These are phyloP conservation scores for Pogonomyrmex barbatus DNA, from an alignment of 1,140 invertebrate genomes.

Conservation along the genomic window DNA sequence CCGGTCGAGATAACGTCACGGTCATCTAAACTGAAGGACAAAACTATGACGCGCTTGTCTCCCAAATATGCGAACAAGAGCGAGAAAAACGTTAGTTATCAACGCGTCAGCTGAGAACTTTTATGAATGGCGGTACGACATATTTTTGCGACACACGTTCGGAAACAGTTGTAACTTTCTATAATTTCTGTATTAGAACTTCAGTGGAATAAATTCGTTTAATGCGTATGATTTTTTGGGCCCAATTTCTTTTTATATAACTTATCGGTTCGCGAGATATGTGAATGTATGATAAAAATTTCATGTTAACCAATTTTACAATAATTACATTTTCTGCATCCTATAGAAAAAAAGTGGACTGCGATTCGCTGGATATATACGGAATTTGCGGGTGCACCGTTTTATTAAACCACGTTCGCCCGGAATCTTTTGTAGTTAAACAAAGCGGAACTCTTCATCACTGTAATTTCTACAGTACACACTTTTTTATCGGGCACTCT, in stretches of 20 bases:
- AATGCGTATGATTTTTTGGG: neutral
- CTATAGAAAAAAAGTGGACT: neutral
- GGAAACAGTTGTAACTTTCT: neutral
- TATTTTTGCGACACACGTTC: neutral
- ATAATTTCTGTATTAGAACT: neutral
- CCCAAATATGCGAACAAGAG: slow-evolving; percentile 7
- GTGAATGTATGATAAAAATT: neutral
- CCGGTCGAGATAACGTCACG: slow-evolving; percentile 49
- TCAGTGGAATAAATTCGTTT: neutral
- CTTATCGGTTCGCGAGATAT: neutral
- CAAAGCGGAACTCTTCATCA: slow-evolving; percentile 54
- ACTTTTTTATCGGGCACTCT: slow-evolving; percentile 26
- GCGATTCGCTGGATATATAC: neutral
- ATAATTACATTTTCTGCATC: slow-evolving; percentile 5
- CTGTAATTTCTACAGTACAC: slow-evolving; percentile 44
- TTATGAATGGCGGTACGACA: neutral
- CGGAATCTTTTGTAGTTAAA: slow-evolving; percentile 50
- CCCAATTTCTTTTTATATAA: neutral
- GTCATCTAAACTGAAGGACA: slow-evolving; percentile 41
- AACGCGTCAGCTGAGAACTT: neutral
- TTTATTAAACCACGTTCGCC: slow-evolving; percentile 45
- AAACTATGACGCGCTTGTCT: slow-evolving; percentile 29
- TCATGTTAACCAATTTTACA: neutral
- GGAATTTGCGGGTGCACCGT: slow-evolving; percentile 9
- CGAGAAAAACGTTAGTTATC: neutral